These are phyloP conservation scores for Mythimna impura DNA, from an alignment of 2,888 invertebrate genomes.

Conservation along the genomic window DNA sequence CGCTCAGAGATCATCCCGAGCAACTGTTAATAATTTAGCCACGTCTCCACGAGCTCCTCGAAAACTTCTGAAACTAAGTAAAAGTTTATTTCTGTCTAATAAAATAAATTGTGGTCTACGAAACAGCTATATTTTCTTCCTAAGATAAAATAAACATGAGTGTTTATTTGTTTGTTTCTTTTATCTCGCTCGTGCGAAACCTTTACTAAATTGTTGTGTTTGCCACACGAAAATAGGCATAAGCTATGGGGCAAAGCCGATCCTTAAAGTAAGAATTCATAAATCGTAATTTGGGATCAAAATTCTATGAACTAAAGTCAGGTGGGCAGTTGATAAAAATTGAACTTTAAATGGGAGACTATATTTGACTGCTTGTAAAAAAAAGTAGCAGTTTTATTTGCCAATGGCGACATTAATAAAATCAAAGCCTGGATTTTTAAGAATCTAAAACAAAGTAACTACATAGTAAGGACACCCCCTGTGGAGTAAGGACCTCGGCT, in stretches of 20 bases:
- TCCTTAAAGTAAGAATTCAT: not conserved
- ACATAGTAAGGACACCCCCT: no score
- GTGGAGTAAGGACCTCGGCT: no score
- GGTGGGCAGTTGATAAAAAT: no score
- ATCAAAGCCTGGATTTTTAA: no score
- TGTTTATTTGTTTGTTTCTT: slow-evolving; percentile 25
- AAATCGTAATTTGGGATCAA: not conserved
- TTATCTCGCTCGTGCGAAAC: slow-evolving; percentile 8
- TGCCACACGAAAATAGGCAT: not conserved
- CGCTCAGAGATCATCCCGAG: no score
- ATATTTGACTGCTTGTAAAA: no score
- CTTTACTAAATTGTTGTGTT: not conserved
- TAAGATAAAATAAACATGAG: slow-evolving; percentile 14
- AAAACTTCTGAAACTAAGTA: not conserved
- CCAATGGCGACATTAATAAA: no score
- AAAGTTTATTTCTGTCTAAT: slow-evolving; percentile 3
- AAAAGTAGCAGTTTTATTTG: no score
- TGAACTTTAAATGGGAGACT: not conserved
- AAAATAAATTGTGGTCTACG: slow-evolving; percentile 15
- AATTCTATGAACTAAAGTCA: not conserved
- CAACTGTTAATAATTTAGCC: no score
- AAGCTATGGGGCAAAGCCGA: not conserved
- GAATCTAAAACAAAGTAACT: no score
- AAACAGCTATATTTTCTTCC: slow-evolving; percentile 8
- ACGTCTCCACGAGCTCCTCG: not conserved